A percentile compares a stretch with the other conserved stretches of the same genome.
Evolutionary conservation across 2,113 vertebrate genomes (phyloP).

Genomic region (Planiliza haematocheilus): DNA sequence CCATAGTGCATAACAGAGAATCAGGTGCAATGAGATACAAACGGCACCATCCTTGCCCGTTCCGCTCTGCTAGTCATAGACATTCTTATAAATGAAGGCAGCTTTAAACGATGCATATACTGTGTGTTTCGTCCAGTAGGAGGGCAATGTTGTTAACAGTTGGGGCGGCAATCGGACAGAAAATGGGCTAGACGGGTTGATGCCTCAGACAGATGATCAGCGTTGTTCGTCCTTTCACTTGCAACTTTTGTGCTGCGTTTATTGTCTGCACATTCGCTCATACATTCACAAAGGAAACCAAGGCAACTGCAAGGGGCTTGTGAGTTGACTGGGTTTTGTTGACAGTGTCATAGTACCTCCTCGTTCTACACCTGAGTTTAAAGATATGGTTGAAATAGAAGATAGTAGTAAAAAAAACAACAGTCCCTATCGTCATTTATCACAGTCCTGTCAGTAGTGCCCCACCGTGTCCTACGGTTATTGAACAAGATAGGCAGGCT

Average conservation of each 20-base stretch:
- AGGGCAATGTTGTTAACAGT: conserved; percentile 27
- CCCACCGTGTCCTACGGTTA: not conserved
- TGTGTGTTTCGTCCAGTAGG: conserved; percentile 34
- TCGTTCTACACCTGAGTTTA: conserved; percentile 81
- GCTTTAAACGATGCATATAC: conserved; percentile 66
- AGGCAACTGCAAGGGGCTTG: conserved; percentile 67
- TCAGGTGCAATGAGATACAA: conserved; percentile 32
- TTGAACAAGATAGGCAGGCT: not conserved
- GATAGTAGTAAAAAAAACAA: conserved; percentile 25
- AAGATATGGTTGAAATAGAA: conserved; percentile 65
- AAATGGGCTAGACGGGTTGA: conserved; percentile 31
- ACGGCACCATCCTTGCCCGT: conserved; percentile 31
- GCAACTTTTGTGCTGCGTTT: conserved; percentile 43
- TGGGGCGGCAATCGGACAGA: conserved; percentile 33
- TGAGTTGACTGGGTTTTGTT: conserved; percentile 48
- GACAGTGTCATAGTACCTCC: conserved; percentile 71
- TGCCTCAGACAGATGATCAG: conserved; percentile 40
- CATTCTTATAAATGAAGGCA: conserved; percentile 73
- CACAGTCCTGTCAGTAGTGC: conserved; percentile 33
- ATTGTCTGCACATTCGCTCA: conserved; percentile 66
- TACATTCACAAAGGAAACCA: conserved; percentile 80
- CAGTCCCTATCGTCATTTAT: conserved; percentile 16
- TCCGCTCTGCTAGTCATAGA: conserved; percentile 59
- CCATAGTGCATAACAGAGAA: conserved; percentile 77
- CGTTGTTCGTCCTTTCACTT: conserved; percentile 35